Evolutionary conservation across 2,797 vertebrate genomes (phyloP), one percentile per base, ranked within the genome.

Genomic region (Lophius americanus): DNA sequence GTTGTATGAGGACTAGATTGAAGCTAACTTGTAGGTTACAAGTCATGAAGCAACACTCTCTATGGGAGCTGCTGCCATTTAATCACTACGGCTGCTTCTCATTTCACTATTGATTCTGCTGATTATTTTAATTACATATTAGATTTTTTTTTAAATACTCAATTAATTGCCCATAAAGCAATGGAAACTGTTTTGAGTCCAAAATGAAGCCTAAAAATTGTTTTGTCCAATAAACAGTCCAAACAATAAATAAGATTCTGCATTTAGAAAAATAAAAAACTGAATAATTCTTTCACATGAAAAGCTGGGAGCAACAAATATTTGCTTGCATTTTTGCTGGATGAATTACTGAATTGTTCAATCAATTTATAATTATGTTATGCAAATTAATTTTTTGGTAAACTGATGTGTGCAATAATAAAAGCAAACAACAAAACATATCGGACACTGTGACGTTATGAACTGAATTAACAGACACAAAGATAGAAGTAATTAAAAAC

Each of bases 401-500:
- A 44, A 44, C 4, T 44, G 43, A 11, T 11, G 7, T 53, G 7
- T 6, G 12, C 6, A 38, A 53, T 11, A 52, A 36, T 36, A 35
- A 7, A 32, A 23, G 43, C 4, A 13, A 53, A 12, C 12, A 13
- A 41, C 5, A 55, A 12, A 55, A 42, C 41, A 23, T 2, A 11
- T 36, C 5, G n/a, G 42, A 41, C 13, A 71, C 7, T 54, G 5
- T 7, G 4, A 35, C 7, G 13, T 9, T 7, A 46, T 62, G 48
- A 55, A 35, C 3, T 58, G 35, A 23, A 13, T 54, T 4, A 42
- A 70, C 39, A 61, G 41, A 38, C 50, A 3, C 3, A 81, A 38
- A 67, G 1, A 67, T 46, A 70, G 4, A 77, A 14, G 69, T 57
- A 58, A 67, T 55, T 65, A 59, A 57, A 63, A 42, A 61, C 12